These are phyloP conservation scores for Clytia hemisphaerica DNA, from an alignment of 30 jellyfish, hydroid and myxozoan genomes.

Conservation along the genomic window DNA sequence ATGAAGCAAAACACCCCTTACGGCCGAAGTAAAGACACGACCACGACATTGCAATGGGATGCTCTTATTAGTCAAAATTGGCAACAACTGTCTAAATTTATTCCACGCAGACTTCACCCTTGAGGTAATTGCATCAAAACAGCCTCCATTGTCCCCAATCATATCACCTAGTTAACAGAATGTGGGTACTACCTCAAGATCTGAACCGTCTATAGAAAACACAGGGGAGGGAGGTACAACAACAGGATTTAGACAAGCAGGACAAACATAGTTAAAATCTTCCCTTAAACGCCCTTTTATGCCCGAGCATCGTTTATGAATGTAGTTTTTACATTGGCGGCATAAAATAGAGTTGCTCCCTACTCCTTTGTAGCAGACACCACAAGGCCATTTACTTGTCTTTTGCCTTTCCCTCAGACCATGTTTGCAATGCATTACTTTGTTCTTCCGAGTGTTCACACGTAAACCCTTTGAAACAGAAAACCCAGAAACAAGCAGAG, in stretches of 20 bases:
- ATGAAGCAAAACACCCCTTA: not conserved
- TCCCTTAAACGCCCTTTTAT: not conserved
- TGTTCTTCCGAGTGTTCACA: not conserved
- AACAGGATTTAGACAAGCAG: not conserved
- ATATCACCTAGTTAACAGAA: not conserved
- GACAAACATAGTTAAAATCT: not conserved
- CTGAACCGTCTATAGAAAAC: not conserved
- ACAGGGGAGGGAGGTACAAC: not conserved
- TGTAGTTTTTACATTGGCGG: not conserved
- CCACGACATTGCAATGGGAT: not conserved
- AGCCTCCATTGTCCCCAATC: not conserved
- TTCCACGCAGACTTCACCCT: not conserved
- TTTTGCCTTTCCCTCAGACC: not conserved
- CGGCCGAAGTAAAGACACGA: not conserved
- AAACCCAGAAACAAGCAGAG: no score
- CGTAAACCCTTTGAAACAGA: not conserved
- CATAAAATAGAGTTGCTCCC: not conserved
- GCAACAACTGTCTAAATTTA: not conserved
- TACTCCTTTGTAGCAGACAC: conserved; percentile 2
- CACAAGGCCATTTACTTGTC: not conserved
- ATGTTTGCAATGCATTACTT: not conserved
- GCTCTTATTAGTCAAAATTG: not conserved
- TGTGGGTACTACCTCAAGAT: not conserved
- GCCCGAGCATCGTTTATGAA: conserved; percentile 4
- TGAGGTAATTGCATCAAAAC: not conserved